Evolutionary conservation across 2,797 vertebrate genomes (phyloP).

Genomic region (Octomys mimax): DNA sequence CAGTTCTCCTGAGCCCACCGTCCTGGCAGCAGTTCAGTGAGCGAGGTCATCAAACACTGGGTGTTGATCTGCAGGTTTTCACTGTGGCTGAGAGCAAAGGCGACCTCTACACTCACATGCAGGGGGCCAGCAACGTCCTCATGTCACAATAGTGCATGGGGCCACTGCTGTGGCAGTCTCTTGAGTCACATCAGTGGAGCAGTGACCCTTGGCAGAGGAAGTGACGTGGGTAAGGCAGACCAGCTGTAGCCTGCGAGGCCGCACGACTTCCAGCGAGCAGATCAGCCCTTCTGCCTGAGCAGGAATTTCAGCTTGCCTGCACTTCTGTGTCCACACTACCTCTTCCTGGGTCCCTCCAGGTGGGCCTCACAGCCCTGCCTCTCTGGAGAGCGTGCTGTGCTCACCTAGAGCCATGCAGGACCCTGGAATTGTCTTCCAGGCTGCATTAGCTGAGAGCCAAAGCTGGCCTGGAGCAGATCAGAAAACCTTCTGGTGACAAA

Average conservation of each 20-base stretch:
- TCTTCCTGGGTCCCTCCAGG: neutral
- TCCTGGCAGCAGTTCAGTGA: neutral
- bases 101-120: neutral
- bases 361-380: neutral
- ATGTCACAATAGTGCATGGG: neutral
- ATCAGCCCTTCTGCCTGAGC: neutral
- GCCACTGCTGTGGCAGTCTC: no score
- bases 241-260: neutral
- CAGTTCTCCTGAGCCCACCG: neutral
- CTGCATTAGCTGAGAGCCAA: neutral
- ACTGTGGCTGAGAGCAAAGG: neutral
- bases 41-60: neutral
- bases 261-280: neutral
- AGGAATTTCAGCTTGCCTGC: neutral
- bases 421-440: neutral
- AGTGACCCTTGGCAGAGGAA: no score
- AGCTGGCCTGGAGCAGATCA: neutral
- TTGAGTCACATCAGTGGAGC: no score
- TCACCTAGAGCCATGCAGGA: rapidly evolving
- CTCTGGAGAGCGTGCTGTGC: neutral
- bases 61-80: neutral
- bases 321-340: neutral
- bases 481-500: neutral
- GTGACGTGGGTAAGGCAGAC: neutral
- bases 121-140: neutral